phyloP scores from a whole-genome alignment of 2,888 invertebrate species.

The Fragum whitleyi region DNA sequence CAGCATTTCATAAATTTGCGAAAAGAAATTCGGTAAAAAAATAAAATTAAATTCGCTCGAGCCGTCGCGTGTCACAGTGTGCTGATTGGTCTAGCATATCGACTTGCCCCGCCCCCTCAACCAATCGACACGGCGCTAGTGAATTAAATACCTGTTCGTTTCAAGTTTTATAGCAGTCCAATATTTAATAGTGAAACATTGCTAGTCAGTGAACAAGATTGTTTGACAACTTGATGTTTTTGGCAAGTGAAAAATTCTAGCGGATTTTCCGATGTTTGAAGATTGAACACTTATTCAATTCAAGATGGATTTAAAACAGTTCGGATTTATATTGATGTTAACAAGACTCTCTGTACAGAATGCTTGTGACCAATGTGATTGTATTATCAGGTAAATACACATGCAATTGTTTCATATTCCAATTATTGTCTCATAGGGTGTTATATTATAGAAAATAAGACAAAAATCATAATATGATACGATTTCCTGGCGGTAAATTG shows the following conservation, averaged over 20 bases:
- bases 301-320: slow-evolving; percentile 33
- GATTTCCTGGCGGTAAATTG: too few relatives aligned
- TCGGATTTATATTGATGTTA: slow-evolving; percentile 17
- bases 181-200: slow-evolving; percentile 10
- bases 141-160: slow-evolving; percentile 15
- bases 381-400: slow-evolving; percentile 66
- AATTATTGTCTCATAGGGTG: too few relatives aligned
- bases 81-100: slow-evolving; percentile 11
- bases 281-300: background rate
- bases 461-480: too few relatives aligned
- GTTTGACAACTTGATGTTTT: slow-evolving; percentile 13
- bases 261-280: slow-evolving; percentile 16
- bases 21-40: background rate
- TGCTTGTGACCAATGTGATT: slow-evolving; percentile 60
- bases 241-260: background rate
- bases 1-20: background rate
- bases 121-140: background rate
- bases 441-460: too few relatives aligned
- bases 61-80: slow-evolving; percentile 11
- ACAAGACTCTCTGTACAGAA: slow-evolving; percentile 15
- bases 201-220: background rate
- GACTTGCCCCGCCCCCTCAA: slow-evolving; percentile 7
- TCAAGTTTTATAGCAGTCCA: slow-evolving; percentile 7
- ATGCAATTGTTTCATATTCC: too few relatives aligned
- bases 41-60: slow-evolving; percentile 4